phyloP scores from a whole-genome alignment of 2,797 vertebrate genomes.

The Sylvia borin region DNA sequence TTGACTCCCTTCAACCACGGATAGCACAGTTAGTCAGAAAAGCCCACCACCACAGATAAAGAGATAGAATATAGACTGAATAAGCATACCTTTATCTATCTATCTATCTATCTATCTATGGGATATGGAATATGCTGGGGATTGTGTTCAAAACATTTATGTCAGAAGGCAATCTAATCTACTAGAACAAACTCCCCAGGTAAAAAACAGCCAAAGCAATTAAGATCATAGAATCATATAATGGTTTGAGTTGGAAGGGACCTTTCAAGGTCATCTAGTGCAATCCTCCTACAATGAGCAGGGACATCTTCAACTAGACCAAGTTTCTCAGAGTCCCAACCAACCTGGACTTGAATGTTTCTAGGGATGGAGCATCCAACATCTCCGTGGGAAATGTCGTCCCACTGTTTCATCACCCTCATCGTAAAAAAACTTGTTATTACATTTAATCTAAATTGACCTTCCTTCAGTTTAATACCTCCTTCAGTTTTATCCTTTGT shows the following conservation, averaged over 20 bases:
- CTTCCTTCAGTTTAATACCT: background rate
- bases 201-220: background rate
- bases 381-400: background rate
- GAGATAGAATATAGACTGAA: background rate
- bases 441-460: background rate
- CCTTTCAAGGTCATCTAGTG: background rate
- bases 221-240: background rate
- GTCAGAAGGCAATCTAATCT: background rate
- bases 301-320: background rate
- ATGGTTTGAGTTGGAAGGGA: background rate
- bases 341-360: background rate
- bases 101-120: background rate
- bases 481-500: background rate
- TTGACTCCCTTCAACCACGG: fast-evolving
- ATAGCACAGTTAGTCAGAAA: background rate
- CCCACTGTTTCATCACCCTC: background rate
- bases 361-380: too few species aligned
- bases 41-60: background rate
- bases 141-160: background rate
- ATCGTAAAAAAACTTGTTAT: background rate
- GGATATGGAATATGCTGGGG: fast-evolving
- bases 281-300: background rate
- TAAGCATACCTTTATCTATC: background rate
- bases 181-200: background rate
- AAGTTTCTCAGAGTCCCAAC: background rate